phyloP scores from a whole-genome alignment of 1,140 invertebrate genomes.

The Hyposmocoma kahamanoa region DNA sequence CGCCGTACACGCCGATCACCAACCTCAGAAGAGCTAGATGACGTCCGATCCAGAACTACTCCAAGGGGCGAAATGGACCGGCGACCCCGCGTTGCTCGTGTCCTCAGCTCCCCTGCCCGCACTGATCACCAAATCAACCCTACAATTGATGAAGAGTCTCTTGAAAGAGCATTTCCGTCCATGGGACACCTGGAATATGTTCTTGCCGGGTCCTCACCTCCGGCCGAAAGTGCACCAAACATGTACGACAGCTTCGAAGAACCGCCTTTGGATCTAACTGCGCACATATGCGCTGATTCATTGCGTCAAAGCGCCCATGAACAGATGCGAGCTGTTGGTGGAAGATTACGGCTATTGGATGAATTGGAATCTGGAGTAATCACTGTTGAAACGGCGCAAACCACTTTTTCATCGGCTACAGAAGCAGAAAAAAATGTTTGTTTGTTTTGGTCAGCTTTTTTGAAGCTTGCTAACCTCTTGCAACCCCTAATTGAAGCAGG shows the following conservation, averaged over 20 bases:
- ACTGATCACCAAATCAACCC: slow-evolving; percentile 25
- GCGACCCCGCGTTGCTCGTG: slow-evolving; percentile 35
- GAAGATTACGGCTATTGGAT: slow-evolving; percentile 78
- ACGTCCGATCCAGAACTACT: slow-evolving; percentile 24
- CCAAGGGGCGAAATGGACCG: slow-evolving; percentile 44
- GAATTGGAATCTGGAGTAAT: slow-evolving; percentile 80
- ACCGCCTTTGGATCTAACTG: slow-evolving; percentile 79
- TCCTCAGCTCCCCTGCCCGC: slow-evolving; percentile 43
- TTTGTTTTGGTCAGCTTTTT: slow-evolving; percentile 81
- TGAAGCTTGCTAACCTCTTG: slow-evolving; percentile 79
- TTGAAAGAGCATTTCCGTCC: slow-evolving; percentile 78
- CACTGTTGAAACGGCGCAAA: slow-evolving; percentile 71
- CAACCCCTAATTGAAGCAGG: slow-evolving; percentile 76
- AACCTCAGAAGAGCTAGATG: slow-evolving; percentile 36
- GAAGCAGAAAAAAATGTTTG: slow-evolving; percentile 80
- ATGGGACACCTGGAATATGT: slow-evolving; percentile 81
- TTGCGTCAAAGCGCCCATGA: slow-evolving; percentile 81
- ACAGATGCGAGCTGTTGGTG: slow-evolving; percentile 79
- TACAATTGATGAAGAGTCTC: slow-evolving; percentile 73
- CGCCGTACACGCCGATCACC: slow-evolving; percentile 39
- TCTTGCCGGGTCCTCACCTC: slow-evolving; percentile 82
- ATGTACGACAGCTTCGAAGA: slow-evolving; percentile 85
- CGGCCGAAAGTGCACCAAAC: slow-evolving; percentile 82
- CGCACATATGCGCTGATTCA: slow-evolving; percentile 83
- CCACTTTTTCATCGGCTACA: slow-evolving; percentile 72